These are phyloP conservation scores for Bombus difficillimus DNA, from an alignment of 1,140 invertebrate genomes.

Conservation along the genomic window DNA sequence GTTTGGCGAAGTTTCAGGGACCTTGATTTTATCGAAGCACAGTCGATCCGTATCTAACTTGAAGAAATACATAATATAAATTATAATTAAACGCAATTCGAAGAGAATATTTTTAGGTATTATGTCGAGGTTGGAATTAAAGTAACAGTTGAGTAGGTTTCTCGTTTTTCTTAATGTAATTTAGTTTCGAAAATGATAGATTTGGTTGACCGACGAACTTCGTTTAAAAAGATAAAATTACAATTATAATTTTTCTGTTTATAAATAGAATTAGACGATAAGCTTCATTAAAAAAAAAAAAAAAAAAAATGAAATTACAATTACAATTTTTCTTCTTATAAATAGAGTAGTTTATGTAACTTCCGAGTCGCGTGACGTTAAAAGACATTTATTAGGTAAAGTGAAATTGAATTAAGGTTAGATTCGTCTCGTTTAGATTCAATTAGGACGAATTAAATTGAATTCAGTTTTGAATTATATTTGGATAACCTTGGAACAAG, in stretches of 20 bases:
- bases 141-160: background rate
- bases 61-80: background rate
- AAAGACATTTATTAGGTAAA: background rate
- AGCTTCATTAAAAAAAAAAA: no score
- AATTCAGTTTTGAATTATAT: background rate
- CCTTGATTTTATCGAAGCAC: background rate
- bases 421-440: background rate
- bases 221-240: no score
- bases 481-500: background rate
- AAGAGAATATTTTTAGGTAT: background rate
- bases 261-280: no score
- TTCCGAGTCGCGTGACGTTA: background rate
- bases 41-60: background rate
- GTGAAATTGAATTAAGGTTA: background rate
- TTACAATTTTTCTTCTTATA: background rate
- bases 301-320: background rate
- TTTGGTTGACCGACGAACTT: no score
- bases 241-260: no score
- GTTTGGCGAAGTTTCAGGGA: background rate
- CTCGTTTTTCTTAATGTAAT: no score
- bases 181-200: no score
- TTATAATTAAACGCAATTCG: background rate
- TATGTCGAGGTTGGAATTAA: background rate
- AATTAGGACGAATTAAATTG: background rate
- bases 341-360: background rate